Conservation (phyloP, 1,140 invertebrate species). For the Drosophila sp. region DNA sequence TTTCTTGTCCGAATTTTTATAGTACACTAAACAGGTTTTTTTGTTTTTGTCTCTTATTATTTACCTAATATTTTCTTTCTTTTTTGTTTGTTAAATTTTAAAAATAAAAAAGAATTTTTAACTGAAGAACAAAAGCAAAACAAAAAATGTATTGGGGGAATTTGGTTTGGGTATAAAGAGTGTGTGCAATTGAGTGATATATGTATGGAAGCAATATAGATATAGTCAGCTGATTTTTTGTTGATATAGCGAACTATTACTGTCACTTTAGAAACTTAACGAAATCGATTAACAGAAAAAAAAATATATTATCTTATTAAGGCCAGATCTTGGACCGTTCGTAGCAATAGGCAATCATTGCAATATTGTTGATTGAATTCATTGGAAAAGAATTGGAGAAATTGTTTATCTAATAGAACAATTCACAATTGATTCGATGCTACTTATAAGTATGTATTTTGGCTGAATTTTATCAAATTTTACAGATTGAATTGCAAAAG, state of each 20-base stretch:
- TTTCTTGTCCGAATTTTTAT: constrained; percentile 7
- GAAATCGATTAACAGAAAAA: neutral
- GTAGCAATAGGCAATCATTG: too few species aligned
- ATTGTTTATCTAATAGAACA: neutral
- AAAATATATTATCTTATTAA: neutral
- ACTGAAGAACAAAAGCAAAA: neutral
- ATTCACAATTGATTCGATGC: neutral
- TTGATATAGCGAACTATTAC: too few species aligned
- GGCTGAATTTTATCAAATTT: neutral
- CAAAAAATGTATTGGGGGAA: neutral
- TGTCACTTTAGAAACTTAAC: constrained; percentile 3
- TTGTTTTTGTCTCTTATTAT: neutral
- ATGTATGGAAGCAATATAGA: neutral
- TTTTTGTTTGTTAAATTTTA: neutral
- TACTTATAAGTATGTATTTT: neutral
- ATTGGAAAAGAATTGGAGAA: neutral
- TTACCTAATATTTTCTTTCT: neutral
- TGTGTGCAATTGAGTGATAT: neutral
- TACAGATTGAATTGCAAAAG: too few species aligned
- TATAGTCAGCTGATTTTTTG: too few species aligned
- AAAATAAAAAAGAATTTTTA: neutral
- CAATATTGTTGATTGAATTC: neutral
- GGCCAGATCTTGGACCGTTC: too few species aligned
- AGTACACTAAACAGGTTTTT: neutral
- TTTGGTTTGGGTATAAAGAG: neutral